Evolutionary conservation across 2,888 invertebrate genomes (phyloP), one percentile per base, ranked within the genome.

Genomic region (Parthenolecanium corni): DNA sequence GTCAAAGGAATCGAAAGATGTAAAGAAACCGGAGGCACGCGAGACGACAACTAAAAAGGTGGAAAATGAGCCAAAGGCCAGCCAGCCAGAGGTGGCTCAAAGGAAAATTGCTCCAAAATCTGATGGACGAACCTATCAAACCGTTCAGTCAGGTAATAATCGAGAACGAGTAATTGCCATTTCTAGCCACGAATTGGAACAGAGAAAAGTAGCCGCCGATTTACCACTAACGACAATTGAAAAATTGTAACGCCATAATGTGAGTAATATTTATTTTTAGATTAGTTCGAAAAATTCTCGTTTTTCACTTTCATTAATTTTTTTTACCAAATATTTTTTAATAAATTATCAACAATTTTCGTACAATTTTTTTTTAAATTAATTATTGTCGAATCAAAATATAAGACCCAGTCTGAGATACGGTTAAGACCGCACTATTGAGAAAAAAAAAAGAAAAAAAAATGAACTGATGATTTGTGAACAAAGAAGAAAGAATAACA

Each of bases 1-100:
- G 36, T 14, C n/a, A 11, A 62, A 62, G 42, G 52, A 63, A 16
- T 20, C 46, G 16, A 63, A 63, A 14, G 63, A 63, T n/a, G 21
- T 42, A 1, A 25, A 47, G 3, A 12, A 23, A n/a, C 16, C 16
- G 5, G 56, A 44, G 5, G 49, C 23, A 12, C 49, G 49, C 4
- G 58, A 58, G 5, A 49, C 31, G 20, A 20, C 49, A 21, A 25
- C 58, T 1, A 58, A 58, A 36, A 63, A 53, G 21, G 53, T 53
- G 20, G 63, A 63, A 44, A 53, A 44, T 24, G 63, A 63, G 3
- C 14, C 47, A 4, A 53, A 38, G 20, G 9, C 9, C 31, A 12
- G 52, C 16, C 51, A 16, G 18, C 42, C 52, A 5, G 62, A 52
- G 31, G 14, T 52, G 25, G 42, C 36, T 14, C 51, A 52, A 44